phyloP scores from a whole-genome alignment of 2,797 vertebrate genomes.

The Anniella stebbinsi region DNA sequence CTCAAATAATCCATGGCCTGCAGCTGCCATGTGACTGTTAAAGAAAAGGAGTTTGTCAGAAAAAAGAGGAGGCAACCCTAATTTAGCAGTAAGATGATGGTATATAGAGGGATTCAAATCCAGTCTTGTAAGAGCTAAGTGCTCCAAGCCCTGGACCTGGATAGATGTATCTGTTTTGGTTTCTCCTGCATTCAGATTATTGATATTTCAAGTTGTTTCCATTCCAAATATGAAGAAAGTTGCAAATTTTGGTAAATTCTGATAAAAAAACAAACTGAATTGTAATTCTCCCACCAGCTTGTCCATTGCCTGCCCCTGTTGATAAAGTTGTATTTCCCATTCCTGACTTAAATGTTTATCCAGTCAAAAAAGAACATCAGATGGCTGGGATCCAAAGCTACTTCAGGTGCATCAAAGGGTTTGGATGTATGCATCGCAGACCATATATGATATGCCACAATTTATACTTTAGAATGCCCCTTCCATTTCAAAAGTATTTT shows the following conservation, averaged over 20 bases:
- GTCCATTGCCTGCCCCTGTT: neutral
- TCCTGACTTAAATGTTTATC: neutral
- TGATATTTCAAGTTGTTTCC: neutral
- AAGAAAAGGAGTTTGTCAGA: neutral
- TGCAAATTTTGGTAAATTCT: no score
- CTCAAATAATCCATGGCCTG: neutral
- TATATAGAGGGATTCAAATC: neutral
- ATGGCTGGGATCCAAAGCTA: neutral
- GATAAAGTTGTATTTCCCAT: neutral
- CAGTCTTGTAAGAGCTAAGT: neutral
- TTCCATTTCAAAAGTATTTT: neutral
- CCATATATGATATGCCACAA: neutral
- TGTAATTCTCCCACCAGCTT: neutral
- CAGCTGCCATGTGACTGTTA: neutral
- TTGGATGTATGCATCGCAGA: neutral
- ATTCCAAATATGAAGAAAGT: no score
- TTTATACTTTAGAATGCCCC: neutral
- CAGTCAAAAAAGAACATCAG: neutral
- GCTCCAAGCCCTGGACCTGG: neutral
- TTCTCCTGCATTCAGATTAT: neutral
- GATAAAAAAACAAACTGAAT: neutral
- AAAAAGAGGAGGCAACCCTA: no score
- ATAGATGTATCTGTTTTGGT: neutral
- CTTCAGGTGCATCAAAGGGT: neutral
- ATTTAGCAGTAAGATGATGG: neutral